Conservation (phyloP, 2,888 invertebrate species). For the Alcis repandata region DNA sequence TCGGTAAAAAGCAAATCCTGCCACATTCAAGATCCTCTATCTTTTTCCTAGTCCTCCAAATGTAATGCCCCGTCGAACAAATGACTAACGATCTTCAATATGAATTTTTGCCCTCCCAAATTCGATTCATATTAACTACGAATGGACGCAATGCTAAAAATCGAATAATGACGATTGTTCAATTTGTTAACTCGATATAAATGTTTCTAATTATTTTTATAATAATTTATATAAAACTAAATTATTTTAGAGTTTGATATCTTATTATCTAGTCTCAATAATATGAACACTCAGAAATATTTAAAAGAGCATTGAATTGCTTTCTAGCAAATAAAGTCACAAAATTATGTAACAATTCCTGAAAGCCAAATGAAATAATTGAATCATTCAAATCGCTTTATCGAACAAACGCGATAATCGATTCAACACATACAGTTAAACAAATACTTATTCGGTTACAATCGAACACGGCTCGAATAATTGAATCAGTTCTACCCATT, state of each 20-base stretch:
- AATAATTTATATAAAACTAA: no score
- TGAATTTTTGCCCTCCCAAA: slow-evolving; percentile 50
- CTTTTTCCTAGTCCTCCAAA: slow-evolving; percentile 10
- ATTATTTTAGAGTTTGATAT: not conserved
- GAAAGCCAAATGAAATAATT: not conserved
- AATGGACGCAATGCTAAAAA: not conserved
- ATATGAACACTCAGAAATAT: no score
- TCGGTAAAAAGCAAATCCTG: not conserved
- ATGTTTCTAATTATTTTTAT: not conserved
- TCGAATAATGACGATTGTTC: slow-evolving; percentile 9
- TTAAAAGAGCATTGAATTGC: no score
- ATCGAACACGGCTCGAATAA: slow-evolving; percentile 16
- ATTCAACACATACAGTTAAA: not conserved
- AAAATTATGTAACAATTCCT: not conserved
- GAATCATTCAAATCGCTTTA: not conserved
- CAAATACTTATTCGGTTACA: slow-evolving; percentile 4
- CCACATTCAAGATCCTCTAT: slow-evolving; percentile 15
- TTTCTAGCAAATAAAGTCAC: no score
- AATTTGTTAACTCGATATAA: not conserved
- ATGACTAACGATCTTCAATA: slow-evolving; percentile 57
- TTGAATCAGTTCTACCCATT: slow-evolving; percentile 4
- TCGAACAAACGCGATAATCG: not conserved
- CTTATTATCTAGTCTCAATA: no score
- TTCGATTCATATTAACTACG: slow-evolving; percentile 27
- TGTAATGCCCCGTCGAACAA: slow-evolving; percentile 41